Evolutionary conservation across 2,888 invertebrate species (phyloP), one percentile per base, ranked within the genome.

Genomic region (Synanthedon andrenaeformis): DNA sequence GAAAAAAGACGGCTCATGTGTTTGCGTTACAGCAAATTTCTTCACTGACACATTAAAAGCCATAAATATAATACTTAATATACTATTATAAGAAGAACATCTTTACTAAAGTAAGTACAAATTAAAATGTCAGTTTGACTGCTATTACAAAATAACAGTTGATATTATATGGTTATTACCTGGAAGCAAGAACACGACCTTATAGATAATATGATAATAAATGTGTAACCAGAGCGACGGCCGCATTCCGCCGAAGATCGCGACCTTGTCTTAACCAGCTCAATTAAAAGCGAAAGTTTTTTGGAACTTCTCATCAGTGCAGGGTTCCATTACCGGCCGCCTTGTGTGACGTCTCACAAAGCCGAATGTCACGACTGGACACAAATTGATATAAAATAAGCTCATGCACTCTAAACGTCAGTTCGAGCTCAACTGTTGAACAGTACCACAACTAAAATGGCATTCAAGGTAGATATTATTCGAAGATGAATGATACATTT

Each of bases 251-350:
- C 49, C 57, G 59, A 57, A 57, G 60, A 73, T 65, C 72, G 59
- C 63, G 76, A 74, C 82, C 82, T 81, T 79, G 77, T 66, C 63
- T 69, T 66, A 67, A 62, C 62, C 59, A 64, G 66, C 64, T 70
- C 68, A 75, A 75, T 76, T 76, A 74, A 78, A 80, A 82, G 74
- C 72, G 79, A 82, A 82, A 82, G 82, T 79, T 66, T 59, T 62
- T 70, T 72, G 71, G 52, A 74, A 74, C 71, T 76, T 65, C 59
- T 69, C 66, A 62, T 60, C 62, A 65, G 67, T 66, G 66, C 65
- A 67, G 65, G 63, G 67, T 60, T 71, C 70, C 65, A 71, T 70
- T 70, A 76, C 67, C 69, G 68, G 65, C 67, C 65, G 59, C 57
- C 58, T 60, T 41, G 52, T 56, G 61, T 74, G 74, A 77, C 75